Evolutionary conservation across 1,140 invertebrate genomes (phyloP), one percentile per base, ranked within the genome.

Genomic region (Tetramorium simillimum): DNA sequence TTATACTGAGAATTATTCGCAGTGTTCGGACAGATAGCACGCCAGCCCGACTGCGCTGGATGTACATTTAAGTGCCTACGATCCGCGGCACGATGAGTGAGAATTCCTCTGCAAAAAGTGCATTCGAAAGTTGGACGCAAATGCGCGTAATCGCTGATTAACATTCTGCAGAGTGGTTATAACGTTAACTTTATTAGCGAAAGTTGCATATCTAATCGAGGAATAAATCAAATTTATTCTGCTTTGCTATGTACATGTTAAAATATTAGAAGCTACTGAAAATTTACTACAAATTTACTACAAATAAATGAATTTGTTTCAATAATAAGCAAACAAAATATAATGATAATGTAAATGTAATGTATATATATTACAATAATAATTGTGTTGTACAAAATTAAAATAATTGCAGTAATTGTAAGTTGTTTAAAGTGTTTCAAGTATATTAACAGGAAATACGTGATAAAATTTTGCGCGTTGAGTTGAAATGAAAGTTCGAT

Each of bases 1-100:
- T 84, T 60, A 84, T 75, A 84, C 70, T 49, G 69, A 84, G 56
- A 84, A 84, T 84, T 84, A 84, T 75, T 73, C 80, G 69, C 53
- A 37, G 24, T 33, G 69, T 84, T 75, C 40, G 56, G 51, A 21
- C 40, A 82, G 80, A 73, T 73, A 82, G 67, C 24, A 53, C 43
- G 40, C 40, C 67, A 46, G 37, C 37, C 14, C 80, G 40, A 60
- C 40, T 82, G 46, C 16, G n/a, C 33, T 21, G 63, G 21, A 43
- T 81, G 78, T 81, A 81, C 46, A 81, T 81, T 81, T 81, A 81
- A 56, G 46, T 72, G 78, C 49, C 40, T 70, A 18, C 78, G 49
- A 81, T 70, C 65, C 49, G 65, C 21, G 37, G 51, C 10, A 21
- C 63, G 63, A 43, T 40, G 78, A 2, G 65, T 14, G 65, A 56